Base-by-base conservation (phyloP, 2,888 invertebrate species). In the Asteroscopus sphinx region DNA sequence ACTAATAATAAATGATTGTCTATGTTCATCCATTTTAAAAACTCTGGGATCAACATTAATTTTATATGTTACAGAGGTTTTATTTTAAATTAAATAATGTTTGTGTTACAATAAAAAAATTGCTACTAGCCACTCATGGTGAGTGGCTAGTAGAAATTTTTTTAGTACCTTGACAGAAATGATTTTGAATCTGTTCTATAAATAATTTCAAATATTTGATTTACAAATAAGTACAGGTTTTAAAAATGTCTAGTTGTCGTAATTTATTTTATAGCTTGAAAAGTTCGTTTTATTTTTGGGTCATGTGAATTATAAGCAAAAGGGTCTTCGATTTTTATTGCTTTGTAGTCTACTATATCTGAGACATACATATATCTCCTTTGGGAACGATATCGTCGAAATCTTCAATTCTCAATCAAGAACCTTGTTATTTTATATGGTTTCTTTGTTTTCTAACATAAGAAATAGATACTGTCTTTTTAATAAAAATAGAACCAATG, bases 361-460 rank as follows among this genome's bases (percentile, higher is more conserved):
- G 53, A 48, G 58, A 28, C 45, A 42, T 26, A 28, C 45, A 42
- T 26, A 68, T 45, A 16, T 35, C 32, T 51, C 70, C 68, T 59
- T 54, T 7, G 70, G 64, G 70, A 15, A 56, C 45, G 21, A 39
- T 52, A 51, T 17, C 13, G 35, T 28, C 32, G 41, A 68, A 56
- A 66, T 66, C 42, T 51, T 47, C 56, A 49, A 49, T 58, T 11
- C 35, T 51, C 48, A 52, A 71, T 70, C 67, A 48, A 63, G 11
- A 41, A 40, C 26, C 30, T 41, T 36, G 42, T 33, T 53, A 51
- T 45, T 55, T 52, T 59, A 41, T 54, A 47, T 32, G 17, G 25
- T 41, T 63, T 42, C 45, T 60, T 37, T 66, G 44, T 56, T 64
- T 36, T 47, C 32, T 44, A 8, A 3, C 1, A 28, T 9, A 42